Conservation (phyloP, 2,797 vertebrate species). For the Parotocinclus haroldoi region DNA sequence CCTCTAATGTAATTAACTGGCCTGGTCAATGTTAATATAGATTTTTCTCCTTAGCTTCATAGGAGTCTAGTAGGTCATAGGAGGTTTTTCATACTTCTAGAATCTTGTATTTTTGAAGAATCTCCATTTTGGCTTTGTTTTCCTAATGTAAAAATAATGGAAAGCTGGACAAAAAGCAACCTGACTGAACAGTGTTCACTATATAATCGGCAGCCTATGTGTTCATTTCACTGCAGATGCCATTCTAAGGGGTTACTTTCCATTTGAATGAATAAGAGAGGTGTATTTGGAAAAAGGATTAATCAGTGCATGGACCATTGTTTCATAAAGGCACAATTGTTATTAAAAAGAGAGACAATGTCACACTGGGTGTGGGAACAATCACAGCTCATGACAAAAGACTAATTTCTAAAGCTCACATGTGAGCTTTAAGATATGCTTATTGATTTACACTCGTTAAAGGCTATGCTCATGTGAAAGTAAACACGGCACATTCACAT, state of each 20-base stretch:
- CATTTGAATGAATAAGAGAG: slow-evolving; percentile 38
- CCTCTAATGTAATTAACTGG: slow-evolving; percentile 74
- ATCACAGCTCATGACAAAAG: slow-evolving; percentile 36
- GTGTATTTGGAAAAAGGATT: slow-evolving; percentile 40
- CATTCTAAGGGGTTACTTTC: slow-evolving; percentile 21
- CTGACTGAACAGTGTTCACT: slow-evolving; percentile 48
- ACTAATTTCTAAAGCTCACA: slow-evolving; percentile 31
- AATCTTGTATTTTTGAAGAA: background rate
- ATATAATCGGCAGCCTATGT: slow-evolving; percentile 32
- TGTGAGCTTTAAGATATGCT: slow-evolving; percentile 26
- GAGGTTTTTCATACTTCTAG: slow-evolving; percentile 62
- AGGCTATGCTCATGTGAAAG: slow-evolving; percentile 5
- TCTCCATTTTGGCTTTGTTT: slow-evolving; percentile 39
- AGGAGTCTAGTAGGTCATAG: no score
- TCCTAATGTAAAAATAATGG: slow-evolving; percentile 45
- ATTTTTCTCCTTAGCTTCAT: slow-evolving; percentile 45
- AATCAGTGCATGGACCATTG: slow-evolving; percentile 25
- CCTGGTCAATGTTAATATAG: slow-evolving; percentile 63
- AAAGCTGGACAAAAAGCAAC: slow-evolving; percentile 49
- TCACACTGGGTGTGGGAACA: slow-evolving; percentile 42
- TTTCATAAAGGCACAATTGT: slow-evolving; percentile 31
- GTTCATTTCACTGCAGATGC: slow-evolving; percentile 18
- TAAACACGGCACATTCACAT: slow-evolving; percentile 2
- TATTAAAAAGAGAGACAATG: slow-evolving; percentile 33
- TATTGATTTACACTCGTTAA: slow-evolving; percentile 20